phyloP scores from a whole-genome alignment of 92 coral and sea anemone species.

The Zoanthus sansibaricus region DNA sequence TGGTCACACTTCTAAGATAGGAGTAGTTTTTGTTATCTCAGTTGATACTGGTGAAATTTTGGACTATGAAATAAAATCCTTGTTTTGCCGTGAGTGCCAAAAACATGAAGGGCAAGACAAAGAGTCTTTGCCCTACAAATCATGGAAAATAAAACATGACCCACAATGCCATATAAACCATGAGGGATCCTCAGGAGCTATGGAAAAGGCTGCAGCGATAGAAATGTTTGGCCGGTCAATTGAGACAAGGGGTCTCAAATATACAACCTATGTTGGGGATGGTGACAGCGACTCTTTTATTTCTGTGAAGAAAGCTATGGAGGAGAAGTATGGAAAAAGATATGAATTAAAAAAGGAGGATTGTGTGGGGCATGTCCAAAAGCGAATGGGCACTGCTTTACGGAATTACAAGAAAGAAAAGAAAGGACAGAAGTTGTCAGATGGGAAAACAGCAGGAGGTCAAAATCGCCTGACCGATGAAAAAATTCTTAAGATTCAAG shows the following conservation, averaged over 20 bases:
- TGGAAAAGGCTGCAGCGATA: neutral
- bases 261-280: neutral
- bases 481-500: neutral
- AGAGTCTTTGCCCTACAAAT: neutral
- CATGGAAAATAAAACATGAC: conserved; percentile 2
- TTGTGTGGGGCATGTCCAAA: conserved; percentile 27
- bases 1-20: too few relatives aligned
- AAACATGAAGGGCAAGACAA: conserved; percentile 15
- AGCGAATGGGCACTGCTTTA: conserved; percentile 27
- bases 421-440: conserved; percentile 28
- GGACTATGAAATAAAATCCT: too few relatives aligned
- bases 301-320: too few relatives aligned
- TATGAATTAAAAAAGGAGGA: conserved; percentile 49
- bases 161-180: neutral
- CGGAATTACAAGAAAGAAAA: neutral
- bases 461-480: conserved; percentile 26
- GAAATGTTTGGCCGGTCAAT: neutral
- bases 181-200: too few relatives aligned
- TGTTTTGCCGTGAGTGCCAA: conserved; percentile 4
- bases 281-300: neutral
- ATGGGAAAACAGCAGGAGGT: conserved; percentile 49
- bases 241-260: too few relatives aligned
- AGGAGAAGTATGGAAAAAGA: conserved; percentile 12
- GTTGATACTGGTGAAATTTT: too few relatives aligned
- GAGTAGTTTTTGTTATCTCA: too few relatives aligned